Evolutionary conservation across 2,797 vertebrate species (phyloP), one percentile per base, ranked within the genome.

Genomic region (Taenioides sp.): DNA sequence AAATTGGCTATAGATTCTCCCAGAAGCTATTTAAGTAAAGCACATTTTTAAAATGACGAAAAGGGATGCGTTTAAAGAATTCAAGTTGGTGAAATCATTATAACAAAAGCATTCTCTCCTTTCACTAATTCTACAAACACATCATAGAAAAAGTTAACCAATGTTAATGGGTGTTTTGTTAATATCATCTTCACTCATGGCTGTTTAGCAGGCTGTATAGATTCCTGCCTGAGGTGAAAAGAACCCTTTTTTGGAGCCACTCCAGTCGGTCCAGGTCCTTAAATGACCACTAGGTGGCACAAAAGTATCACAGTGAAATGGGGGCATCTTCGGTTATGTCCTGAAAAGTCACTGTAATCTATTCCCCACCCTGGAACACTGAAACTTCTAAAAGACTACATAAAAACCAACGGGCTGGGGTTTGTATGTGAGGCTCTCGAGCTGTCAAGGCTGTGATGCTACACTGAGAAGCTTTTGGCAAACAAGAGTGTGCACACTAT

Each of bases 281-380:
- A 25, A 83, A 82, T 84, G 80, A 86, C 91, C 93, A 92, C 92
- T 83, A 82, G 88, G 88, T 84, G 90, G 90, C 78, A 88, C 88
- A 90, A 75, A 82, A 87, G 86, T 89, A 87, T 93, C 92, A 93
- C 92, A 94, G 92, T 94, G 92, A 92, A 89, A 88, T 75, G 37
- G 80, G 73, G 76, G 80, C 72, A 74, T 76, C 72, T n/a, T 85
- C 78, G 78, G 79, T 69, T 75, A 70, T 84, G 85, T 87, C 82
- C 84, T 83, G 77, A 82, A 84, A 84, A 88, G 76, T 89, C 85
- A 84, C 78, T 79, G 75, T 86, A 84, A 82, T 73, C 71, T 65
- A 71, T 54, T 70, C 81, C 79, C 73, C 81, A 77, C 76, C 73
- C 58, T 73, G 50, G 73, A 88, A 80, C 65, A 52, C 70, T 72